phyloP scores from a whole-genome alignment of 2,797 vertebrate genomes.

The Micromesistius poutassou region DNA sequence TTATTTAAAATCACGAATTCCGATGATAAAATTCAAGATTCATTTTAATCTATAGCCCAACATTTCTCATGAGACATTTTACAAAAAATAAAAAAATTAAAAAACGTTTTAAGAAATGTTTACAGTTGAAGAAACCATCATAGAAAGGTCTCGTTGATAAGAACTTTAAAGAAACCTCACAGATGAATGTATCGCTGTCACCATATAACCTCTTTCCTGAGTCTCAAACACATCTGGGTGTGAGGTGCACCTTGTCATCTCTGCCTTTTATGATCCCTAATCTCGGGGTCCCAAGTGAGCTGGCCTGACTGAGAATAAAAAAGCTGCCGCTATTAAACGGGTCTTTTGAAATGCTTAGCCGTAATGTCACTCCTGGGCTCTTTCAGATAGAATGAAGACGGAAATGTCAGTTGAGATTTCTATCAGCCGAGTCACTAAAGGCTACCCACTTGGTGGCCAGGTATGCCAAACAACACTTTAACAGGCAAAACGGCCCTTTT shows the following conservation, averaged over 20 bases:
- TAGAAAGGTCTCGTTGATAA: neutral
- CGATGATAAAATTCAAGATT: neutral
- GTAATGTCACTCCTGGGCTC: conserved; percentile 60
- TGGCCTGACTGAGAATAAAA: conserved; percentile 53
- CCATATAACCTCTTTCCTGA: conserved; percentile 34
- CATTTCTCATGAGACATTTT: neutral
- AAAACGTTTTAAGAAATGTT: neutral
- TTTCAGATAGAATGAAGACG: conserved; percentile 64
- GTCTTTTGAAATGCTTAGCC: conserved; percentile 63
- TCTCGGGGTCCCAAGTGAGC: conserved; percentile 36
- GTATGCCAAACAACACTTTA: conserved; percentile 34
- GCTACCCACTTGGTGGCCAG: conserved; percentile 56
- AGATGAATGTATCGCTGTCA: conserved; percentile 4
- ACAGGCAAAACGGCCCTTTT: conserved; percentile 54
- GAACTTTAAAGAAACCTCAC: neutral
- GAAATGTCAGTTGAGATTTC: conserved; percentile 74
- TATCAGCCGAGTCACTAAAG: conserved; percentile 51
- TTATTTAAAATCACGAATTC: neutral
- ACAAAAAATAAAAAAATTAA: neutral
- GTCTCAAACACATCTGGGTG: conserved; percentile 15
- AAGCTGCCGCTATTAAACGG: conserved; percentile 52
- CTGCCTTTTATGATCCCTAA: conserved; percentile 34
- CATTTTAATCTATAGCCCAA: neutral
- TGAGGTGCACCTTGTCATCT: conserved; percentile 38
- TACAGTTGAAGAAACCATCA: neutral